phyloP scores from a whole-genome alignment of 2,797 vertebrate species.

The Rousettus madagascariensis region DNA sequence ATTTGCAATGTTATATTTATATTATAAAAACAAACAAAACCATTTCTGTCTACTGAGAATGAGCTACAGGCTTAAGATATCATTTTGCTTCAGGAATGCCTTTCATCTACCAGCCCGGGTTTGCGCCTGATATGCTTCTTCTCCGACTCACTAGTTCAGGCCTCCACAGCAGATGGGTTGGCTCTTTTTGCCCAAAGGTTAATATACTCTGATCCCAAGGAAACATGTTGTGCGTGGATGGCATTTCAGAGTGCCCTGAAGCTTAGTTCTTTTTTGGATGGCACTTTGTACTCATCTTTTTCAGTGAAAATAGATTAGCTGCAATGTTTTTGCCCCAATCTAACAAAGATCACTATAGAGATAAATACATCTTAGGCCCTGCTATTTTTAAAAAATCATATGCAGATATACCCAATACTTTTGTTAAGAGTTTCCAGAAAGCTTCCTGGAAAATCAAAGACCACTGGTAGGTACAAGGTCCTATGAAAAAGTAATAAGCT shows the following conservation, averaged over 20 bases:
- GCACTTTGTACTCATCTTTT: neutral
- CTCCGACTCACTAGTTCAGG: neutral
- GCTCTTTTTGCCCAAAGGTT: neutral
- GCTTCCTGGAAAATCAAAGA: neutral
- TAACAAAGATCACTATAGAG: neutral
- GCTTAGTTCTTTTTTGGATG: neutral
- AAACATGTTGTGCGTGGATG: neutral
- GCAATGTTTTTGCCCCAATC: neutral
- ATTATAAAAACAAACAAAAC: neutral
- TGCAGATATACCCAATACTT: neutral
- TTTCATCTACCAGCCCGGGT: neutral
- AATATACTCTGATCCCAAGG: neutral
- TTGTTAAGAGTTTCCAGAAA: conserved; percentile 9
- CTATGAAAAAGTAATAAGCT: neutral
- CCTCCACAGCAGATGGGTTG: neutral
- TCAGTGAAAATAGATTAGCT: neutral
- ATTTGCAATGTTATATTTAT: neutral
- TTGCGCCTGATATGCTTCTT: too few species aligned
- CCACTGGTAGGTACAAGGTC: neutral
- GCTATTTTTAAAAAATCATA: neutral
- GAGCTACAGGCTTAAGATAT: neutral
- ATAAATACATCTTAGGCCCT: neutral
- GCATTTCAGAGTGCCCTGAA: neutral
- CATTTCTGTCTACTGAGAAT: neutral
- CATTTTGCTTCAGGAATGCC: neutral